These are phyloP conservation scores for Lordiphosa stackelbergi DNA, from an alignment of 1,140 invertebrate species.

Conservation along the genomic window DNA sequence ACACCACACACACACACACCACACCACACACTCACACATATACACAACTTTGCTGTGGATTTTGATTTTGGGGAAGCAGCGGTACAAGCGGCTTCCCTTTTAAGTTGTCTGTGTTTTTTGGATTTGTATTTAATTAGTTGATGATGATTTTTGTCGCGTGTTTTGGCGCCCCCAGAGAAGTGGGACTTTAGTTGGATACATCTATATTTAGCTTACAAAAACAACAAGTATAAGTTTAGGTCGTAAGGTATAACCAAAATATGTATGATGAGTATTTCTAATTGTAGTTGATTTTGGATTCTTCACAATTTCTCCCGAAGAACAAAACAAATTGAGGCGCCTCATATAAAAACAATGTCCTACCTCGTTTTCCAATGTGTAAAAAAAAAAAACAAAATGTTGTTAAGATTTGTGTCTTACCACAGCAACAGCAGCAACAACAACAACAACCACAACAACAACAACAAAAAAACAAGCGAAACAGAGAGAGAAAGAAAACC, in stretches of 20 bases:
- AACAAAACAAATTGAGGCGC: constrained; percentile 27
- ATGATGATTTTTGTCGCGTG: no score
- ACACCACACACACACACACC: constrained; percentile 8
- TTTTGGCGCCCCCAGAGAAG: no score
- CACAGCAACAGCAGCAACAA: no score
- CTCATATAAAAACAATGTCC: constrained; percentile 62
- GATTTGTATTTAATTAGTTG: no score
- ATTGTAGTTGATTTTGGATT: constrained; percentile 58
- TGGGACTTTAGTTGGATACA: no score
- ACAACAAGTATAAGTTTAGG: constrained; percentile 33
- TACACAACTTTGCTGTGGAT: constrained; percentile 34
- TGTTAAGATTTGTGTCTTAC: no score
- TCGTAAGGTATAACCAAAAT: constrained; percentile 69
- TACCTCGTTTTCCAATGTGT: constrained; percentile 70
- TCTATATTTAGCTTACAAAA: no score
- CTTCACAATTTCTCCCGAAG: constrained; percentile 17
- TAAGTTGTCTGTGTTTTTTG: no score
- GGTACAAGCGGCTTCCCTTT: not conserved
- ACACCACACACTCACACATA: constrained; percentile 15
- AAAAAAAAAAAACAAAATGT: no score
- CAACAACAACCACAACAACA: no score
- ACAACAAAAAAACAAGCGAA: constrained; percentile 17
- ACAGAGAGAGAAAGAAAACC: constrained; percentile 30
- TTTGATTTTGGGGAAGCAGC: constrained; percentile 35
- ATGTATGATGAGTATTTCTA: constrained; percentile 51